Base-by-base conservation (phyloP, 2,797 vertebrate genomes). In the Tadarida brasiliensis region DNA sequence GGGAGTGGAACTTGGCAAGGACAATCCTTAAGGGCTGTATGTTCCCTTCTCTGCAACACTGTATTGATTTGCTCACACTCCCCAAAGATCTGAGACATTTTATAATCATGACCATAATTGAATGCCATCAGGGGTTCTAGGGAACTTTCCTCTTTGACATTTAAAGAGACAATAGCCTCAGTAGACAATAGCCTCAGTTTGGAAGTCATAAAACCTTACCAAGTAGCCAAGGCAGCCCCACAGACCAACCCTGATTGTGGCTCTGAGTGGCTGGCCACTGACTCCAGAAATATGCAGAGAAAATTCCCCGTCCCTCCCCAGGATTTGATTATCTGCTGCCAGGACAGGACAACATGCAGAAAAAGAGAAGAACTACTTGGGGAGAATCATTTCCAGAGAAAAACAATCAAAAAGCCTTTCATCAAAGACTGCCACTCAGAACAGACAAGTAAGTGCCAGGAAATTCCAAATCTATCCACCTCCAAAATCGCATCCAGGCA, bases 81-180 rank as follows among this genome's bases (percentile, higher is more conserved):
- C 81, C 80, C 74, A 82, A 95, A 97, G 78, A 95, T 63, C 68
- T 0, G 1, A 97, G 85, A 86, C n/a, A 73, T 97, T 98, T 98
- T 97, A 96, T 96, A 97, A 96, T 97, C 95, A 94, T 63, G 59
- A 94, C 63, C 54, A 78, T 88, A 98, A 97, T n/a, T 96, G 96
- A 98, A 94, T 87, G 19, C 24, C 77, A 93, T 78, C 39, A 87
- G 80, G 51, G 44, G 93, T 97, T 97, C 94, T 96, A 93, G 63
- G 94, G 84, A 90, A 92, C 71, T 92, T 97, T 63, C 84, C 67
- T 97, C 68, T 84, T 95, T 96, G 96, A 96, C 93, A 95, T 95
- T 95, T 95, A 96, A 68, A 97, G 90, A 97, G 91, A 94, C 19
- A 95, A 96, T 70, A 96, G 85, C 49, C 80, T 76, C 28, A 51